These are phyloP conservation scores for Rhynchomys soricoides DNA, from an alignment of 2,113 vertebrate genomes.

Conservation along the genomic window DNA sequence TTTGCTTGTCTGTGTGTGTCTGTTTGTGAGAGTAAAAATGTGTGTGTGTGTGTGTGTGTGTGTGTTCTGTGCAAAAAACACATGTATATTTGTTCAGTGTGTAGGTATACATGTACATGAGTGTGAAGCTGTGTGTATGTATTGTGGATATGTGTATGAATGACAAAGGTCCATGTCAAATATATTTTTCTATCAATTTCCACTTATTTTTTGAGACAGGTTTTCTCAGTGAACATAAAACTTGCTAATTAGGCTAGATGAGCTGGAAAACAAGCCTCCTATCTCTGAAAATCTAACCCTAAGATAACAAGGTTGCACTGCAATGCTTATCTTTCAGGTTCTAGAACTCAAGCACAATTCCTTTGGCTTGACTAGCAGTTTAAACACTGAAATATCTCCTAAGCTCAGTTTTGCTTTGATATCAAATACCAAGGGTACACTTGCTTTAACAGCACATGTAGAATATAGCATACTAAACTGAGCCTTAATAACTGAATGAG, in stretches of 20 bases:
- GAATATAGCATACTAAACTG: neutral
- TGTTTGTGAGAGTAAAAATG: too few relatives aligned
- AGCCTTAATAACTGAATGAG: neutral
- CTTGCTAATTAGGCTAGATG: neutral
- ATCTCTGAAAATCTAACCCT: neutral
- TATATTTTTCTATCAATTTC: too few relatives aligned
- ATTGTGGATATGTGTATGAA: neutral
- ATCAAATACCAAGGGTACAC: neutral
- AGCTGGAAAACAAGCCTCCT: neutral
- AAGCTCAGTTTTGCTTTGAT: neutral
- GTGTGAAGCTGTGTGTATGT: neutral
- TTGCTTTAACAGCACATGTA: neutral
- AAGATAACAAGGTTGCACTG: neutral
- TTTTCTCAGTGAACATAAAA: neutral
- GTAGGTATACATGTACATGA: too few relatives aligned
- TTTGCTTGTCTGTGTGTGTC: neutral
- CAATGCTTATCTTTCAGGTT: neutral
- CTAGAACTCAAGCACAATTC: neutral
- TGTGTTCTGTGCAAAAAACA: neutral
- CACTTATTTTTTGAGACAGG: neutral
- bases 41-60: neutral
- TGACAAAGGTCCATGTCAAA: neutral
- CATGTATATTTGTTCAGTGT: neutral
- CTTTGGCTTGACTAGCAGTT: neutral
- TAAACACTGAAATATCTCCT: too few relatives aligned